Base-by-base conservation (phyloP, 2,113 vertebrate genomes). In the Uria lomvia region DNA sequence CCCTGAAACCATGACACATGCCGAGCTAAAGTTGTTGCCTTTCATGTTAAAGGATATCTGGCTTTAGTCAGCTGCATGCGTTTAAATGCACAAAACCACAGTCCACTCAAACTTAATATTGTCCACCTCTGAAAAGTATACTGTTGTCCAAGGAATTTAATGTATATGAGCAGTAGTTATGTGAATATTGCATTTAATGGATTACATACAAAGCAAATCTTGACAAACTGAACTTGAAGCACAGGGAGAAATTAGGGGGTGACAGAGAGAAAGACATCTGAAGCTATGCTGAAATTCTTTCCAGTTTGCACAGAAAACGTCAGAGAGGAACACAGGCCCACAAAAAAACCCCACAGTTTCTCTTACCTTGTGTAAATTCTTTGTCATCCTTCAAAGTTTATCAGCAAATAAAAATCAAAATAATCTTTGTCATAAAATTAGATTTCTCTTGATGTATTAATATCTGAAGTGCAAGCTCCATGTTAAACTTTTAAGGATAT, bases 331-430 rank as follows among this genome's bases (percentile, higher is more conserved):
- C 6, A 36, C 0, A 1, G 10, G 26, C 6, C 9, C 22, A 43
- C 26, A 38, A n/a, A 75, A 9, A 3, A 3, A 0, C 2, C 11
- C 16, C n/a, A 8, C 11, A 73, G 1, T 38, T 73, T 56, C 17
- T 79, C 43, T 38, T 85, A 70, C 53, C 11, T 18, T 50, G 2
- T 40, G 34, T 50, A 83, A 60, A 65, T 72, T 72, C 52, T 42
- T 52, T 77, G 27, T 42, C 23, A 72, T 38, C 11, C 5, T 92
- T 88, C n/a, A 65, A 63, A 43, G 12, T 36, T 92, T 55, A 65
- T 73, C 42, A 72, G 10, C 9, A 59, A 43, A 63, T 11, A 55
- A 49, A 88, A 81, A 47, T 53, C 11, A 60, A n/a, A 70, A 56
- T 65, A 63, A 18, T 27, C 4, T 76, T 71, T 75, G 29, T 68